Percentiles rank a stretch among this genome's conserved stretches.
Evolutionary conservation across 2,888 invertebrate genomes (phyloP).

Genomic region (Tipula confusa): DNA sequence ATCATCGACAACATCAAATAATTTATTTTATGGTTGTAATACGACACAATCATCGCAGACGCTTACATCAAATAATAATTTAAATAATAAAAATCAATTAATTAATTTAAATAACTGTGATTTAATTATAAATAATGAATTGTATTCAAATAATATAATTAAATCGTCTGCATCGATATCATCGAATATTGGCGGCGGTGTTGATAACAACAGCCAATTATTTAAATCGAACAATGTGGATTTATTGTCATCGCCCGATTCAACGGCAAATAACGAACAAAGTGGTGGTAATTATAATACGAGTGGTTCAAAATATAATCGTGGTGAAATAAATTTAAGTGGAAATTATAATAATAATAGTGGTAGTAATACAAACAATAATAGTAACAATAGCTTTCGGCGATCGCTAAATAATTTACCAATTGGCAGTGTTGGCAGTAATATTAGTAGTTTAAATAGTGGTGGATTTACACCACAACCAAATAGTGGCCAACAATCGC

Average conservation of each 20-base stretch:
- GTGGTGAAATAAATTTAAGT: constrained; percentile 31
- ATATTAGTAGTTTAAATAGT: constrained; percentile 36
- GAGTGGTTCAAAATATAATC: constrained; percentile 37
- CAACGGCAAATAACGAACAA: background rate
- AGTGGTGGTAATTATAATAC: constrained; percentile 31
- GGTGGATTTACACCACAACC: constrained; percentile 35
- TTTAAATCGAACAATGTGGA: constrained; percentile 13
- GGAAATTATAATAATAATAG: constrained; percentile 26
- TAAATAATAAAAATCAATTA: constrained; percentile 28
- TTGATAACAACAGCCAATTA: background rate
- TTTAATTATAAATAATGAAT: constrained; percentile 27
- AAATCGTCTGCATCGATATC: constrained; percentile 25
- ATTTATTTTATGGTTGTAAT: constrained; percentile 28
- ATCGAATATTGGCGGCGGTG: background rate
- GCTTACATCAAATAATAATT: constrained; percentile 27
- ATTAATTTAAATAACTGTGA: constrained; percentile 20
- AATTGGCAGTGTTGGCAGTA: constrained; percentile 34
- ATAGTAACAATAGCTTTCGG: constrained; percentile 20
- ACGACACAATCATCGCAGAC: background rate
- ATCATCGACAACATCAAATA: constrained; percentile 31
- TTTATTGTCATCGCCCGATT: background rate
- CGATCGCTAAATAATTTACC: constrained; percentile 30
- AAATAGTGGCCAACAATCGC: constrained; percentile 32
- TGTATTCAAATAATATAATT: constrained; percentile 21
- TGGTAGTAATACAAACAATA: constrained; percentile 12